phyloP scores from a whole-genome alignment of 2,888 invertebrate genomes.

The Drosophila testacea region DNA sequence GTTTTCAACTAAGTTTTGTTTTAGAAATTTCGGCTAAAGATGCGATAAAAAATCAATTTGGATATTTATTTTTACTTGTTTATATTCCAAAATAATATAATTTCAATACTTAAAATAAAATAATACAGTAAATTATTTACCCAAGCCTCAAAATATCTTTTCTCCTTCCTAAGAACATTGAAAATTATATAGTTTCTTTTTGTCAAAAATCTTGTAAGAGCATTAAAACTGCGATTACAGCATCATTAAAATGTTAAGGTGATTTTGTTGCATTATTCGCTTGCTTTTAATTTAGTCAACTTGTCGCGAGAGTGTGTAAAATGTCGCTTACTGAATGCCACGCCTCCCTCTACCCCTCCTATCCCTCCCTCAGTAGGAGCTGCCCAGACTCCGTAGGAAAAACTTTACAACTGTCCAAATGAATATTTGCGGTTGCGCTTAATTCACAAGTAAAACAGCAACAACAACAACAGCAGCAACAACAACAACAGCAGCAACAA shows the following conservation, averaged over 20 bases:
- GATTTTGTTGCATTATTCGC: slow-evolving; percentile 7
- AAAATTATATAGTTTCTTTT: not conserved
- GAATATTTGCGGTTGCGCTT: slow-evolving; percentile 85
- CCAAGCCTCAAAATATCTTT: not conserved
- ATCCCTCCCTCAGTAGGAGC: not conserved
- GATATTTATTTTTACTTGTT: no score
- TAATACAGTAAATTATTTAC: not conserved
- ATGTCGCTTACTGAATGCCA: slow-evolving; percentile 56
- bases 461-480: slow-evolving; percentile 54
- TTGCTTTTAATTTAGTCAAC: slow-evolving; percentile 82
- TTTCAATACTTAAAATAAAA: no score
- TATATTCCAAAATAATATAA: no score
- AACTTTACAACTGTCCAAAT: slow-evolving; percentile 85
- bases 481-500: slow-evolving; percentile 40
- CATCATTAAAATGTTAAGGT: not conserved
- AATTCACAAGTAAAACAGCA: slow-evolving; percentile 85
- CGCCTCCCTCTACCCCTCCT: not conserved
- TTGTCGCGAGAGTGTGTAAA: slow-evolving; percentile 75
- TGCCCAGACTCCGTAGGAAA: slow-evolving; percentile 49
- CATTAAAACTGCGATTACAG: slow-evolving; percentile 16
- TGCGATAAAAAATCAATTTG: not conserved
- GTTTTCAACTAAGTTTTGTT: no score
- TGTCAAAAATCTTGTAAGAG: not conserved
- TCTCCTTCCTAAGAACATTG: not conserved
- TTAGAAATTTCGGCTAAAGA: no score